Evolutionary conservation across 1,140 invertebrate species (phyloP).

Genomic region (Monochamus saltuarius): DNA sequence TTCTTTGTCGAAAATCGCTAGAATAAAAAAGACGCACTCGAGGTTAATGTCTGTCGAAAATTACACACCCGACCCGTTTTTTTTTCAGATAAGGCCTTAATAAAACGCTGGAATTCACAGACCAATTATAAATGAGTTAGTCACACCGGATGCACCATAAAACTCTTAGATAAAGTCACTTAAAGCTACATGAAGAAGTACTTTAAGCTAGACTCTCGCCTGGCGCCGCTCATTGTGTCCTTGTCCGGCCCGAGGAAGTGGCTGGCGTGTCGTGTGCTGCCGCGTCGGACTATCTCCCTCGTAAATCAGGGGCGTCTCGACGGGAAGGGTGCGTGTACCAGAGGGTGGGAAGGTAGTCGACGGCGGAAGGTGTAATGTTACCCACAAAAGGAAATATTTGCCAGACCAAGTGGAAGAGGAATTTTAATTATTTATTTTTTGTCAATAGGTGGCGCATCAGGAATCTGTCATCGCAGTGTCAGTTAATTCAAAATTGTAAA

Average conservation of each 20-base stretch:
- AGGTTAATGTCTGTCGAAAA: no score
- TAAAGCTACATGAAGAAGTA: conserved; percentile 22
- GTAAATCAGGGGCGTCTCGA: background rate
- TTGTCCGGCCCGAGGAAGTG: conserved; percentile 4
- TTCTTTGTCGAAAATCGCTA: no score
- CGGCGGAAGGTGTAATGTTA: conserved; percentile 13
- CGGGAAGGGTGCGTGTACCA: no score
- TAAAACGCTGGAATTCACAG: no score
- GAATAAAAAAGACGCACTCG: no score
- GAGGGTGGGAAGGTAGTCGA: conserved; percentile 3
- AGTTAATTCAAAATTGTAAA: no score
- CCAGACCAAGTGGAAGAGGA: no score
- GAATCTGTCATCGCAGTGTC: no score
- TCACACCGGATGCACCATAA: conserved; percentile 26
- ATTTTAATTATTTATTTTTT: no score
- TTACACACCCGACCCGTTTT: no score
- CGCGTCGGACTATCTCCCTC: background rate
- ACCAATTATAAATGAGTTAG: conserved; percentile 1
- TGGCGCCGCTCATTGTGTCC: conserved; percentile 26
- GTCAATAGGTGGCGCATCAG: no score
- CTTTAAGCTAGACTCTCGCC: conserved; percentile 26
- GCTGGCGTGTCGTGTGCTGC: background rate
- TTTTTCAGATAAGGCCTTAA: no score
- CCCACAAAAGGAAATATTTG: background rate
- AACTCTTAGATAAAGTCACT: conserved; percentile 28